Evolutionary conservation across 2,888 invertebrate species (phyloP), one percentile per base, ranked within the genome.

Genomic region (Ormyrus rosae): DNA sequence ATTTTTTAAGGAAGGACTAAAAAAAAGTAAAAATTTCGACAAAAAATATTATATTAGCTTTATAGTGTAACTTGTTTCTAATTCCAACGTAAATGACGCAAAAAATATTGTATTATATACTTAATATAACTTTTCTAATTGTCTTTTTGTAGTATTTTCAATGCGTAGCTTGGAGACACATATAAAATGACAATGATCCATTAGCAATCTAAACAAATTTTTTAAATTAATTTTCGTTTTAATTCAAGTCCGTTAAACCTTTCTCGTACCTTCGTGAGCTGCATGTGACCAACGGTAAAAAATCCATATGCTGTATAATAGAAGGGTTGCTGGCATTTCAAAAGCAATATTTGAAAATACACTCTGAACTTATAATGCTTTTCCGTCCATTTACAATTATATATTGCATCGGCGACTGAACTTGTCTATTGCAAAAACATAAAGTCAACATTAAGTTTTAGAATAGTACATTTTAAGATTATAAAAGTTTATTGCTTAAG

Each of bases 301-400:
- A 45, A 68, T 55, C 73, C 73, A 53, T 13, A 55, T 8, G 48
- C 73, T 9, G 63, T 73, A 55, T 11, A 64, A 46, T 73, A 64
- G 55, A 73, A 73, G n/a, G 73, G 64, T 4, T n/a, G 53, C 13
- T 73, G 73, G 8, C 55, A 63, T 46, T n/a, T 63, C 46, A 73
- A 53, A 4, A 73, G 63, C 5, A 73, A 4, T 7, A 53, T 11
- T 9, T 73, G 73, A n/a, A 73, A 46, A 19, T 73, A 73, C 5
- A 45, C 2, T 55, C 73, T 8, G n/a, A 64, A 64, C 7, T 53
- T 64, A 6, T 7, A 13, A 46, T 46, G 8, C 46, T 63, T 73
- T 0, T 73, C 55, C 2, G 55, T 64, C 73, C 73, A 73, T 10
- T 64, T 48, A 8, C 63, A 55, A 34, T 73, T 64, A 46, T 73